These are phyloP conservation scores for Condylostylus longicornis DNA, from an alignment of 1,140 invertebrate genomes.

Conservation along the genomic window DNA sequence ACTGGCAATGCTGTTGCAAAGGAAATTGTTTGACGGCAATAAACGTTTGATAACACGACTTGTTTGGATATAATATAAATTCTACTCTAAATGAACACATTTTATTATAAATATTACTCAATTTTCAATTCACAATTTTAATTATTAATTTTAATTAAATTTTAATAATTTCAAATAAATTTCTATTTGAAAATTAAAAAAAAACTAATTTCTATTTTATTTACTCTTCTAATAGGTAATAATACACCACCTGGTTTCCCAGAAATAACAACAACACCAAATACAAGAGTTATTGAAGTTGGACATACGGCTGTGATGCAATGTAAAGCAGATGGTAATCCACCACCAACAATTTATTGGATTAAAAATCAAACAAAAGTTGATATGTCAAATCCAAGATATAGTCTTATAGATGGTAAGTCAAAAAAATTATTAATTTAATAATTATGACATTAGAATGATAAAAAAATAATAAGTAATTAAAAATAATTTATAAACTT, in stretches of 20 bases:
- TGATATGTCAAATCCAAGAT: slow-evolving; percentile 70
- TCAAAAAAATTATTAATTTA: no score
- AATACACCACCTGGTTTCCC: slow-evolving; percentile 84
- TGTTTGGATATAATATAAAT: no score
- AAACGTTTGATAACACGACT: no score
- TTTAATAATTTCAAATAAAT: no score
- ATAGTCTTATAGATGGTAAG: slow-evolving; percentile 67
- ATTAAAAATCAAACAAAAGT: slow-evolving; percentile 80
- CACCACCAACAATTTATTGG: slow-evolving; percentile 78
- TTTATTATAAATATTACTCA: no score
- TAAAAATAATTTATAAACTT: not conserved
- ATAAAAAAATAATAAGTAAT: not conserved
- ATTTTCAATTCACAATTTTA: no score
- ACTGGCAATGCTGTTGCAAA: no score
- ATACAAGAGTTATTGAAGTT: slow-evolving; percentile 82
- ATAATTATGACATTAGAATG: no score
- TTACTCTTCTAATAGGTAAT: slow-evolving; percentile 50
- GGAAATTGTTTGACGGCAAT: no score
- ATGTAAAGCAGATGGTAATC: slow-evolving; percentile 75
- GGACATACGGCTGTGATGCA: slow-evolving; percentile 78
- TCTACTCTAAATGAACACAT: no score
- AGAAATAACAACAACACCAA: slow-evolving; percentile 60
- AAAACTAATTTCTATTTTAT: slow-evolving; percentile 5
- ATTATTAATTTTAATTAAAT: no score
- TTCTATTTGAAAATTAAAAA: no score